Base-by-base conservation (phyloP, 2,888 invertebrate species). In the Chymomyza fuscimana region DNA sequence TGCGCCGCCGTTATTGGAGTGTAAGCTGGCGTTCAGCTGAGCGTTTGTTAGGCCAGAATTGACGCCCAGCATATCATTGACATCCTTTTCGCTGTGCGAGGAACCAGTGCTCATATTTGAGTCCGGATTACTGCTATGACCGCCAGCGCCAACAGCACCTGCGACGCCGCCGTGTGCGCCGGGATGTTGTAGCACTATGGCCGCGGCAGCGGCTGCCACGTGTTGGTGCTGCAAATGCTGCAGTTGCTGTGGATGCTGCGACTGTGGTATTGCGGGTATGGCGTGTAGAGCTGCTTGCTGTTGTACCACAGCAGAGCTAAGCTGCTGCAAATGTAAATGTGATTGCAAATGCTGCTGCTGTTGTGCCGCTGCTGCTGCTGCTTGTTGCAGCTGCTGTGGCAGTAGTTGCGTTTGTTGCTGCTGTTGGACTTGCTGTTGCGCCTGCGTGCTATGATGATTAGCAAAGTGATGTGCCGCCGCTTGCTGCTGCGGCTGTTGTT, bases 61-160 rank as follows among this genome's bases (percentile, higher is more conserved):
- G 62, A 86, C 80, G 73, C 84, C 87, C 74, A 90, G 81, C 89
- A 91, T 89, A 81, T 91, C 91, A 74, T 85, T 87, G 79, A 91
- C 91, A 91, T 97, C 97, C 94, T 97, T 97, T 94, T 97, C 97
- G 94, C 97, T 97, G 93, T 97, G 97, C 92, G 97, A 97, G 93
- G 97, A 97, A 94, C 97, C 97, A 94, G 97, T 97, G 95, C 97
- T 98, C 96, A 97, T 97, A 95, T 98, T 98, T 94, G 98, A 98
- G 95, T 97, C 97, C 94, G 97, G 97, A 95, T 95, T 97, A 94
- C 96, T 91, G 83, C 90, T 91, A 65, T 90, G 90, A 67, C 89
- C 89, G 71, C 89, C 89, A 76, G 83, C 93, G 74, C 80, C 94
- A 94, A 96, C 95, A 67, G 77, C 54, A 29, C 73, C 12, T 36